Evolutionary conservation across 2,113 vertebrate species (phyloP).

Genomic region (Nesogale talazaci): DNA sequence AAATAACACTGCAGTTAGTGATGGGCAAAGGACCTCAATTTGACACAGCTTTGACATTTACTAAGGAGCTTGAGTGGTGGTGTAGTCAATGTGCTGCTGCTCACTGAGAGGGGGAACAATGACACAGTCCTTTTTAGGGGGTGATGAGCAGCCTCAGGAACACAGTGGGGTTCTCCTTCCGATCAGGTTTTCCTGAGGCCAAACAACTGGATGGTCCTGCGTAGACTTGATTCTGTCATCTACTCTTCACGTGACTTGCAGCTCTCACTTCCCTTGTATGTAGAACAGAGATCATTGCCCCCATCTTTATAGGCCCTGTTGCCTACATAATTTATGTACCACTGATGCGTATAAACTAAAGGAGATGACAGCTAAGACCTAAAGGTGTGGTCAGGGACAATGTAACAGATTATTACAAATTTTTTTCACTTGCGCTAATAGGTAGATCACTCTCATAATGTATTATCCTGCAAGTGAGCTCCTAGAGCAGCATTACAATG

Average conservation of each 20-base stretch:
- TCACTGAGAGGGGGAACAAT: no score
- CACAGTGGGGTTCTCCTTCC: no score
- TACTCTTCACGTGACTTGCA: constrained; percentile 15
- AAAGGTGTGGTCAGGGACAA: background rate
- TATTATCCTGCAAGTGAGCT: background rate
- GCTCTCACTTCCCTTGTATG: background rate
- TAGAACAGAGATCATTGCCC: constrained; percentile 13
- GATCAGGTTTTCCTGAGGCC: no score
- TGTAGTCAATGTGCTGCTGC: no score
- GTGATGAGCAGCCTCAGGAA: no score
- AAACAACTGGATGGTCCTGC: no score
- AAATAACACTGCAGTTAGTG: background rate
- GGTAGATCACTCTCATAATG: background rate
- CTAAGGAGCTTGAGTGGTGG: no score
- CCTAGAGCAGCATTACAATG: background rate
- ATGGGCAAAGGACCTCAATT: background rate
- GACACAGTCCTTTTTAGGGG: no score
- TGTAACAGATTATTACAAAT: background rate
- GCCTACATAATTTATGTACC: background rate
- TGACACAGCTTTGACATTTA: background rate
- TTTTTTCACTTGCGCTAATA: constrained; percentile 12
- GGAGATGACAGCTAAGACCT: background rate
- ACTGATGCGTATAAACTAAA: background rate
- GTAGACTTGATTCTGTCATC: background rate
- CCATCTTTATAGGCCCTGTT: background rate